Evolutionary conservation across 2,888 invertebrate genomes (phyloP).

Genomic region (Venustoraphidia nigricollis): DNA sequence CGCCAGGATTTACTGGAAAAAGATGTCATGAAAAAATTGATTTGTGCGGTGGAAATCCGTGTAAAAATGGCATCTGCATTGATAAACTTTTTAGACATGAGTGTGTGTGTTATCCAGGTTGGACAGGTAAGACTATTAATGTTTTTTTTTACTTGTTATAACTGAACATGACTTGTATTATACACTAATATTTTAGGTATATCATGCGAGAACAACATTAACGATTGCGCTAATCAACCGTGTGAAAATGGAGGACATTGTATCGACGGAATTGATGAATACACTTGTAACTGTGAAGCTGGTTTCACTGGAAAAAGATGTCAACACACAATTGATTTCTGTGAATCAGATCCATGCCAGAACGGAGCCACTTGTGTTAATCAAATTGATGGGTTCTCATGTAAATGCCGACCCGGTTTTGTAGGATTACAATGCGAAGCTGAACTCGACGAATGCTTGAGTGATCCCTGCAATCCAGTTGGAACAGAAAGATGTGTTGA

Average conservation of each 20-base stretch:
- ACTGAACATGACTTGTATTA: not conserved
- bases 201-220: slow-evolving; percentile 78
- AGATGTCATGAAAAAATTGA: slow-evolving; percentile 92
- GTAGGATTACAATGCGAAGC: slow-evolving; percentile 89
- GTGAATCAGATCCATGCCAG: slow-evolving; percentile 77
- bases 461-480: slow-evolving; percentile 77
- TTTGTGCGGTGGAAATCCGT: slow-evolving; percentile 77
- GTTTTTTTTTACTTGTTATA: not conserved
- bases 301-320: slow-evolving; percentile 88
- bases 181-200: slow-evolving; percentile 26
- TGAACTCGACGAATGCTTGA: slow-evolving; percentile 81
- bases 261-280: slow-evolving; percentile 71
- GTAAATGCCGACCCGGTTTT: slow-evolving; percentile 86
- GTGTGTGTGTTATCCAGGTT: slow-evolving; percentile 85
- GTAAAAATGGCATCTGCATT: slow-evolving; percentile 84
- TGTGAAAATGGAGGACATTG: slow-evolving; percentile 90
- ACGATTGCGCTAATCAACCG: slow-evolving; percentile 78
- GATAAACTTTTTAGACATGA: slow-evolving; percentile 76
- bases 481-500: slow-evolving; percentile 86
- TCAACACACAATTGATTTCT: slow-evolving; percentile 87
- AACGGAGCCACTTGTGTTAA: slow-evolving; percentile 83
- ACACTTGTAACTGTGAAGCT: slow-evolving; percentile 78
- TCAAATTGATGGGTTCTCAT: slow-evolving; percentile 76
- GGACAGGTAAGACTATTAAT: slow-evolving; percentile 42
- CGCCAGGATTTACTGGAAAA: slow-evolving; percentile 88